Base-by-base conservation (phyloP, 2,797 vertebrate genomes). In the Xiphorhynchus erythropygius region DNA sequence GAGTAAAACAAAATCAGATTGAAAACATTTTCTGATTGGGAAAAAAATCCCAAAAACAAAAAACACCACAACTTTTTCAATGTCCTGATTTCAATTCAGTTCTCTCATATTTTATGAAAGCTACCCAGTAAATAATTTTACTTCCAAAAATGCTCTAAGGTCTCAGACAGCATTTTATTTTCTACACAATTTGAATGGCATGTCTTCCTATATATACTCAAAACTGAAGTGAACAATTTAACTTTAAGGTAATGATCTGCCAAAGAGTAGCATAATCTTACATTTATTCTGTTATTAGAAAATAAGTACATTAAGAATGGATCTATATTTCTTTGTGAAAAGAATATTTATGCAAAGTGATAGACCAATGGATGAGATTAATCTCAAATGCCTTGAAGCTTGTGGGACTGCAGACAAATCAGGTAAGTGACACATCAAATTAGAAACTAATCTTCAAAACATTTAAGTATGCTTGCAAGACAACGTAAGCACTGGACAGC, bases 401-500 rank as follows among this genome's bases (percentile, higher is more conserved):
- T 80, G 42, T 64, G n/a, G 41, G 27, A 69, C 73, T 91, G 73
- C 65, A 84, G 75, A 94, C 68, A 89, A 96, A 97, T 82, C 77
- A 92, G 44, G 88, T 75, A 94, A 94, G 18, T 79, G 56, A 68
- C 73, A 84, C n/a, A 87, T 62, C 53, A 86, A 71, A 92, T 93
- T 96, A 93, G 80, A 68, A 94, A 82, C 92, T 92, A 95, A 96
- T 89, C 90, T 91, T 82, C 74, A 87, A 78, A 96, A 95, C 47
- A 90, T 86, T 81, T 96, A 95, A 93, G 69, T 68, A 65, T 79
- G 73, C 65, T 96, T 86, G 42, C 47, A 92, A 75, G 68, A 65
- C 68, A 93, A 56, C 0, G 2, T 86, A 93, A 93, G 59, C 41
- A 68, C 83, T 82, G 63, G 42, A 55, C 23, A 69, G 53, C 70